A percentile compares a stretch with the other conserved stretches of the same genome.
These are phyloP conservation scores for Tetragonula carbonaria DNA, from an alignment of 2,888 invertebrate species.

Conservation along the genomic window DNA sequence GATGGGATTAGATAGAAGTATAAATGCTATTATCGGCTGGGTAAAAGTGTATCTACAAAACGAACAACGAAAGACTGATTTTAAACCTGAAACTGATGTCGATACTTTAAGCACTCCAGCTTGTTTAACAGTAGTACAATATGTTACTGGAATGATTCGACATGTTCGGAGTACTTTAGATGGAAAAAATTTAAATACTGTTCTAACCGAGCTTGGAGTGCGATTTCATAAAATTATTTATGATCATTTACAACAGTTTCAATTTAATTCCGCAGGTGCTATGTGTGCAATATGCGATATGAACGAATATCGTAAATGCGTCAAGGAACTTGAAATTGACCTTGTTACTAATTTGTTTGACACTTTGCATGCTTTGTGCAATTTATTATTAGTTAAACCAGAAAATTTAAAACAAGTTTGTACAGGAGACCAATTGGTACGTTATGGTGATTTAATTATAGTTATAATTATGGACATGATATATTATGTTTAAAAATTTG, in stretches of 20 bases:
- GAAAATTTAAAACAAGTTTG: conserved; percentile 98
- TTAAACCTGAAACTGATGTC: conserved; percentile 93
- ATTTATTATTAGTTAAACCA: conserved; percentile 96
- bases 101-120: conserved; percentile 94
- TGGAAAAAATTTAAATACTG: conserved; percentile 95
- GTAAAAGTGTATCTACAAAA: conserved; percentile 94
- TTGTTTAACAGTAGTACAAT: conserved; percentile 93
- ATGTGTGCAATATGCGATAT: conserved; percentile 99
- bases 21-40: conserved; percentile 96
- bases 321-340: conserved; percentile 90
- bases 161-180: conserved; percentile 93
- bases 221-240: conserved; percentile 97
- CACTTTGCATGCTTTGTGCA: conserved; percentile 97
- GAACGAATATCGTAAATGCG: conserved; percentile 97
- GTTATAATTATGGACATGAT: background rate
- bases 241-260: conserved; percentile 97
- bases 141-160: conserved; percentile 90
- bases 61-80: conserved; percentile 98
- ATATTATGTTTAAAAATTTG: background rate
- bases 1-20: conserved; percentile 92
- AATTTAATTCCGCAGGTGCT: conserved; percentile 97
- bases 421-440: conserved; percentile 96
- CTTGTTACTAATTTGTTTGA: conserved; percentile 96
- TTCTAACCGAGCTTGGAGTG: conserved; percentile 94
- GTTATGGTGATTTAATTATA: conserved; percentile 13